Evolutionary conservation across 2,113 vertebrate genomes (phyloP), one percentile per base, ranked within the genome.

Genomic region (Balaeniceps rex): DNA sequence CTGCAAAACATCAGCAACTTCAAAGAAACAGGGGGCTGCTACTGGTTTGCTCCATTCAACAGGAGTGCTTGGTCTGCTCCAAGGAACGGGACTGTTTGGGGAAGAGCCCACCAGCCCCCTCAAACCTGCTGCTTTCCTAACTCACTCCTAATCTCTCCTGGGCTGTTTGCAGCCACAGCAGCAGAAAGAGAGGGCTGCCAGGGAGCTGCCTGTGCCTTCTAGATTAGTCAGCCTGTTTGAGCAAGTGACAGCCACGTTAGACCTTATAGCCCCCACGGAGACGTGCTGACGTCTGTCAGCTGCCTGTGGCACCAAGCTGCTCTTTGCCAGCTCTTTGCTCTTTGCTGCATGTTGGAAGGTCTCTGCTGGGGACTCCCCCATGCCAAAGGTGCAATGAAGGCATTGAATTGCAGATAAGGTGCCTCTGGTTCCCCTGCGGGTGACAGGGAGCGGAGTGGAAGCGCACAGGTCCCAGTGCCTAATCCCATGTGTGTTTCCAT

Each of bases 181-280:
- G 38, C 25, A 81, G 14, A 57, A 83, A 22, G 21, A 87, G 23
- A 36, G 15, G 52, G 31, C 25, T 88, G 9, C 40, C 3, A 1
- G 33, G 36, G 17, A 52, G 14, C 9, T 71, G 36, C 11, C 28
- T 42, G 21, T 1, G 0, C 24, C 29, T 75, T 47, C 42, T 54
- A 51, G 14, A 13, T 94, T 46, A 86, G 64, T 49, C 65, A 81
- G 11, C 29, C 77, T 70, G 38, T 75, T 29, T 64, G 69, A 91
- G 55, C 33, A 68, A 83, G 44, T 24, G 44, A 68, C 28, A 88
- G 70, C 23, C 47, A 10, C 2, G 0, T 60, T 54, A 47, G 38
- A 34, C 31, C 69, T 83, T 47, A 18, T 0, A 74, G 46, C 22
- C 49, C 34, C 28, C 1, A 1, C 0, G 1, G 65, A 82, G 66